Percentiles rank a stretch among this genome's conserved stretches.
These are phyloP conservation scores for Phoebastria nigripes DNA, from an alignment of 2,797 vertebrate species.

Conservation along the genomic window DNA sequence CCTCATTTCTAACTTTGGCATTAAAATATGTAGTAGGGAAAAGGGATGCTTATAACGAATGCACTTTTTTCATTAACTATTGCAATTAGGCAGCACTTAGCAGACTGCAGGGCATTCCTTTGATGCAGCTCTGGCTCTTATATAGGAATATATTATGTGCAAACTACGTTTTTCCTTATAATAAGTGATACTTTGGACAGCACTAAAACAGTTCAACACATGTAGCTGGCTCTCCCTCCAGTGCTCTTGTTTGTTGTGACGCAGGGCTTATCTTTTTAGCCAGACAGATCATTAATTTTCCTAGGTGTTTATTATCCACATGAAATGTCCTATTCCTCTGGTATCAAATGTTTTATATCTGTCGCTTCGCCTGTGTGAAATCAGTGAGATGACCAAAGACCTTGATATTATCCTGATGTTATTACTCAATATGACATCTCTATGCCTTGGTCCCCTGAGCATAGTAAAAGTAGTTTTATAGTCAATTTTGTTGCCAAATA, in stretches of 20 bases:
- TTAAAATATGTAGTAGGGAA: background rate
- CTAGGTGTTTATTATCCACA: constrained; percentile 50
- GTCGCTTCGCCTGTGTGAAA: constrained; percentile 38
- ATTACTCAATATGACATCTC: constrained; percentile 60
- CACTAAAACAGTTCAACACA: background rate
- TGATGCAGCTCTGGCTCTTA: background rate
- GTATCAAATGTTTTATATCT: constrained; percentile 52
- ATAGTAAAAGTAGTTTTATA: constrained; percentile 57
- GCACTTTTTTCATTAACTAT: background rate
- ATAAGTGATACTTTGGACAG: background rate
- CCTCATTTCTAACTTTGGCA: background rate
- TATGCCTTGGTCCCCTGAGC: constrained; percentile 44
- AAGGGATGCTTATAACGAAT: background rate
- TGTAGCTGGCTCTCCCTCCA: background rate
- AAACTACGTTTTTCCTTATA: background rate
- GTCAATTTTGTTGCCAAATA: constrained; percentile 59
- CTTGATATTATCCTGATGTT: constrained; percentile 55
- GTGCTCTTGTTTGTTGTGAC: background rate
- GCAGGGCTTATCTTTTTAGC: constrained; percentile 10
- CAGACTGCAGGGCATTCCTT: background rate
- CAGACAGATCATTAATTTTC: constrained; percentile 52
- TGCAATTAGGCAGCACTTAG: background rate
- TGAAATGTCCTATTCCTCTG: constrained; percentile 21
- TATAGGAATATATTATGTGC: background rate
- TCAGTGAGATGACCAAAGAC: constrained; percentile 59